These are phyloP conservation scores for Aplochiton taeniatus DNA, from an alignment of 2,797 vertebrate species.

Conservation along the genomic window DNA sequence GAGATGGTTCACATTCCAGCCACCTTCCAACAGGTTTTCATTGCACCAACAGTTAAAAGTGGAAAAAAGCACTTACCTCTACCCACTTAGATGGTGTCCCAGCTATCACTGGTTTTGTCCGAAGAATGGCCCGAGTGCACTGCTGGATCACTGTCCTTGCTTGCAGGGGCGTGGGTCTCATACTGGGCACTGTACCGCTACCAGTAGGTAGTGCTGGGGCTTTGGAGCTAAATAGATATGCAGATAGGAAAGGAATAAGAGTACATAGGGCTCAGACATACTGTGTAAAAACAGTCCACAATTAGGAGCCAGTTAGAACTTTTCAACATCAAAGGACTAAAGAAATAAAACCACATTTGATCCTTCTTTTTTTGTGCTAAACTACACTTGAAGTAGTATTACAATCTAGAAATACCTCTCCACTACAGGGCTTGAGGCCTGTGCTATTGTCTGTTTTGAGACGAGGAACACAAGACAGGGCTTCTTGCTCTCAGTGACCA, in stretches of 20 bases:
- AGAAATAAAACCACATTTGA: no score
- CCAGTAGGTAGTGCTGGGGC: background rate
- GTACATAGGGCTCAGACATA: background rate
- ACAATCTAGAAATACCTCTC: constrained; percentile 26
- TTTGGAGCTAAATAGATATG: constrained; percentile 2
- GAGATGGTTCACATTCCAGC: no score
- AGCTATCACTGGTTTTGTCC: constrained; percentile 42
- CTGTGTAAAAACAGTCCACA: no score
- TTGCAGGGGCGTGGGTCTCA: constrained; percentile 24
- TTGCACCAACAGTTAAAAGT: background rate
- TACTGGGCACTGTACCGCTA: background rate
- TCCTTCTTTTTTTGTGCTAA: no score
- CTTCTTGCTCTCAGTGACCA: constrained; percentile 45
- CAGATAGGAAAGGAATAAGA: background rate
- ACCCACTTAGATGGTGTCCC: constrained; percentile 60
- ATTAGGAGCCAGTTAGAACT: no score
- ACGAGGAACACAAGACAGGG: constrained; percentile 57
- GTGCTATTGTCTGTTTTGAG: background rate
- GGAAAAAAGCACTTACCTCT: constrained; percentile 44
- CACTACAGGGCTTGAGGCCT: background rate
- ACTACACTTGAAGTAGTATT: constrained; percentile 14
- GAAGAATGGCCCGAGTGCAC: constrained; percentile 59
- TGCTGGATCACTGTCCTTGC: constrained; percentile 65
- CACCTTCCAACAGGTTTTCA: no score
- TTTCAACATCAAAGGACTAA: no score